These are phyloP conservation scores for Chloroclysta siterata DNA, from an alignment of 2,888 invertebrate species.

Conservation along the genomic window DNA sequence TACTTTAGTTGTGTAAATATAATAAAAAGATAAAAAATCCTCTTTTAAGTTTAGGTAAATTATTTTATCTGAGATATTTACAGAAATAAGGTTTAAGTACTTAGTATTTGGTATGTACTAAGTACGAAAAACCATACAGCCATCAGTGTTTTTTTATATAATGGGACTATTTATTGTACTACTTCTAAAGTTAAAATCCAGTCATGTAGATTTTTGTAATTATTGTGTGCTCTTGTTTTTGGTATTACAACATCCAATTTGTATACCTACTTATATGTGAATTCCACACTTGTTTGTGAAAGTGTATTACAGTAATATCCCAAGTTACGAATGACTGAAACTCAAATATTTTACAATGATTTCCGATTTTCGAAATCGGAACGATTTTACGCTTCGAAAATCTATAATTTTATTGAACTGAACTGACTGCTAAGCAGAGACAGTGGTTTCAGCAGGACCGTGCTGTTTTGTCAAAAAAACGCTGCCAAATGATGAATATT, in stretches of 20 bases:
- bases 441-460: not conserved
- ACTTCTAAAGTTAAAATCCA: slow-evolving; percentile 11
- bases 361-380: not conserved
- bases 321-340: not conserved
- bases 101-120: not conserved
- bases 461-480: not conserved
- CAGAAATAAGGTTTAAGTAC: slow-evolving; percentile 10
- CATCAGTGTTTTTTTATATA: slow-evolving; percentile 51
- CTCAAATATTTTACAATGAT: not conserved
- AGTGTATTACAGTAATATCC: slow-evolving; percentile 15
- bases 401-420: too few relatives aligned
- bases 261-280: slow-evolving; percentile 15
- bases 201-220: slow-evolving; percentile 19
- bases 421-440: too few relatives aligned
- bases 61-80: slow-evolving; percentile 21
- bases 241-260: slow-evolving; percentile 25
- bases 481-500: not conserved
- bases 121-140: not conserved
- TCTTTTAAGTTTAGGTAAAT: not conserved
- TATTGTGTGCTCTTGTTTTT: slow-evolving; percentile 29
- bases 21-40: not conserved
- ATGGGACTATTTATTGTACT: slow-evolving; percentile 50
- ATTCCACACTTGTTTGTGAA: slow-evolving; percentile 18
- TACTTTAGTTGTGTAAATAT: slow-evolving; percentile 5
- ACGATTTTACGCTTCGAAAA: too few relatives aligned